Evolutionary conservation across 2,888 invertebrate species (phyloP).

Genomic region (Gryllus longicercus): DNA sequence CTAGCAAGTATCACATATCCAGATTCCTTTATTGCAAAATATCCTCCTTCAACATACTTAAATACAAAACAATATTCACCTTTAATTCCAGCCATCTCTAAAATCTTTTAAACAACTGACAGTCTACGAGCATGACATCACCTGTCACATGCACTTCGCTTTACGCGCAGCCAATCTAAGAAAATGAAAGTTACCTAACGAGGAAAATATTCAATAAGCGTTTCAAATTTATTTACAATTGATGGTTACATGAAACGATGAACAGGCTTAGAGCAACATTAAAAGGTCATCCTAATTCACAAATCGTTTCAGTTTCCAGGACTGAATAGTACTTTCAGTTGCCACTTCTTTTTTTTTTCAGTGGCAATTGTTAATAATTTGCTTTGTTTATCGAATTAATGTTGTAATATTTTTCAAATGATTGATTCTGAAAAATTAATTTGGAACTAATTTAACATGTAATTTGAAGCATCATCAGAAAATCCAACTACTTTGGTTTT

Average conservation of each 20-base stretch:
- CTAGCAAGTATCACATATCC: background rate
- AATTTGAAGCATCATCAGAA: background rate
- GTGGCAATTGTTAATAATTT: too few species aligned
- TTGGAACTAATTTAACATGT: background rate
- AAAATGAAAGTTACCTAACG: background rate
- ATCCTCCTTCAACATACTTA: background rate
- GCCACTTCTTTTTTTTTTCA: too few species aligned
- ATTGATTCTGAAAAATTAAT: background rate
- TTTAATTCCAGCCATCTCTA: slow-evolving; percentile 47
- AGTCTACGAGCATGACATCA: slow-evolving; percentile 21
- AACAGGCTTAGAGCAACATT: too few species aligned
- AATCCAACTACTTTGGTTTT: background rate
- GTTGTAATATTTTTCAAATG: too few species aligned
- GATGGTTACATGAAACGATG: too few species aligned
- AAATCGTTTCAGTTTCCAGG: too few species aligned
- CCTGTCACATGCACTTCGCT: background rate
- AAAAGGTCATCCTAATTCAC: too few species aligned
- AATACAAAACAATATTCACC: slow-evolving; percentile 42
- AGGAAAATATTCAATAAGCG: background rate
- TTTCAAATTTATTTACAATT: background rate
- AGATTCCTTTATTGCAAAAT: background rate
- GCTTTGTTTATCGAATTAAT: too few species aligned
- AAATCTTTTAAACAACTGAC: slow-evolving; percentile 29
- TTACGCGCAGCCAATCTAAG: background rate
- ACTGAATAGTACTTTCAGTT: too few species aligned